phyloP scores from a whole-genome alignment of 1,140 invertebrate genomes.

The Cydia amplana region DNA sequence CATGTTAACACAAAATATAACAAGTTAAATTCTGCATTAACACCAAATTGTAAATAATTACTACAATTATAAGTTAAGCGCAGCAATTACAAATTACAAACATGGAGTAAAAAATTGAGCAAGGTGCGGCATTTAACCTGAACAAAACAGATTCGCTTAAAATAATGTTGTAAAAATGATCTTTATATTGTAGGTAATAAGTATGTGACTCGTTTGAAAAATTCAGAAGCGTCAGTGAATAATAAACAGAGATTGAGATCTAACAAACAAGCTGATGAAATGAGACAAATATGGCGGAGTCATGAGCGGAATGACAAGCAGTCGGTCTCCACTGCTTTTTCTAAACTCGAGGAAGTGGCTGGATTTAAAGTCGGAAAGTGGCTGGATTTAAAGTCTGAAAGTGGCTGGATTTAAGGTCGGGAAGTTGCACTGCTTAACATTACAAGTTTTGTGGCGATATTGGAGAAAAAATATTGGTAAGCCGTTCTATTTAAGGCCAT shows the following conservation, averaged over 20 bases:
- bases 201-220: slow-evolving; percentile 36
- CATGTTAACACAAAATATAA: background rate
- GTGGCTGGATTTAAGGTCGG: background rate
- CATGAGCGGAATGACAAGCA: slow-evolving; percentile 68
- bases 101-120: slow-evolving; percentile 8
- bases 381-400: background rate
- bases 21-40: background rate
- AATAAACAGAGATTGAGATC: slow-evolving; percentile 72
- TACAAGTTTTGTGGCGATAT: background rate
- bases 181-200: background rate
- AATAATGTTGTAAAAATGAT: background rate
- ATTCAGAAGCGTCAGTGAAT: slow-evolving; percentile 56
- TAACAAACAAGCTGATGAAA: slow-evolving; percentile 68
- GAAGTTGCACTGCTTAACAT: background rate
- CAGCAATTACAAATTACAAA: slow-evolving; percentile 8
- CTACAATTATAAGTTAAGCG: slow-evolving; percentile 2
- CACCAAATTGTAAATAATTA: slow-evolving; percentile 8
- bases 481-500: too few species aligned
- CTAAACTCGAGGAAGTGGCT: background rate
- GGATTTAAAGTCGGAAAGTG: background rate
- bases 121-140: slow-evolving; percentile 6
- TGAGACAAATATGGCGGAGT: slow-evolving; percentile 70
- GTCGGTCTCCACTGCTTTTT: slow-evolving; percentile 39
- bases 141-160: background rate
- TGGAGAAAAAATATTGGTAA: background rate